Conservation (phyloP, 92 coral and sea anemone genomes). For the Parazoanthus swiftii region DNA sequence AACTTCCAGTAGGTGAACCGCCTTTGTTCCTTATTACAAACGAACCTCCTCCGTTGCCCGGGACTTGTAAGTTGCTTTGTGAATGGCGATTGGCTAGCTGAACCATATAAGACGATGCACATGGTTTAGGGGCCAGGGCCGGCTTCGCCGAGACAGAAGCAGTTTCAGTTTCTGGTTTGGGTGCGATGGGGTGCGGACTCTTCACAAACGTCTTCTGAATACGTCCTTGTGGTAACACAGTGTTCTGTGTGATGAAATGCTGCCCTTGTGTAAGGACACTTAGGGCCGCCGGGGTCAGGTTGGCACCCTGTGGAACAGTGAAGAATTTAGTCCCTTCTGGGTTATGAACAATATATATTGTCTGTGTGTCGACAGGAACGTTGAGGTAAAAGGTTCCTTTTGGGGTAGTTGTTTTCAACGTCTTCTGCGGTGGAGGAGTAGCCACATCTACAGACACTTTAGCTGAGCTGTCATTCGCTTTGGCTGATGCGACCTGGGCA, state of each 20-base stretch:
- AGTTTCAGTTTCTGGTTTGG: conserved; percentile 3
- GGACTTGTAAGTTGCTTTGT: neutral
- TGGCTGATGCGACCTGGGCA: neutral
- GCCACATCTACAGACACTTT: neutral
- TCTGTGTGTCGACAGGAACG: conserved; percentile 28
- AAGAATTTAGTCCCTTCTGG: conserved; percentile 31
- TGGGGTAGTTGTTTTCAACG: conserved; percentile 12
- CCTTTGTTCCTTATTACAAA: neutral
- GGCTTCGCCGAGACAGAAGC: conserved; percentile 1
- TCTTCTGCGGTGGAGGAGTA: neutral
- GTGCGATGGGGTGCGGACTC: conserved; percentile 34
- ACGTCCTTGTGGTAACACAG: neutral
- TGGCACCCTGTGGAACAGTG: conserved; percentile 37
- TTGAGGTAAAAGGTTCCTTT: conserved; percentile 18
- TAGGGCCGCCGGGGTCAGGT: neutral
- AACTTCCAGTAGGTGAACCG: neutral
- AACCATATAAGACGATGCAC: neutral
- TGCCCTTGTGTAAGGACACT: conserved; percentile 31
- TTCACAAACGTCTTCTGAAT: neutral
- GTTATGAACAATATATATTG: conserved; percentile 25
- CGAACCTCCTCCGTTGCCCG: neutral
- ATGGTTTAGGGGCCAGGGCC: neutral
- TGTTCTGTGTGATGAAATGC: neutral
- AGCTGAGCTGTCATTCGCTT: neutral
- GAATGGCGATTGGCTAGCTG: neutral